Conservation (phyloP, 2,888 invertebrate genomes). For the Tuberolachnus salignus region DNA sequence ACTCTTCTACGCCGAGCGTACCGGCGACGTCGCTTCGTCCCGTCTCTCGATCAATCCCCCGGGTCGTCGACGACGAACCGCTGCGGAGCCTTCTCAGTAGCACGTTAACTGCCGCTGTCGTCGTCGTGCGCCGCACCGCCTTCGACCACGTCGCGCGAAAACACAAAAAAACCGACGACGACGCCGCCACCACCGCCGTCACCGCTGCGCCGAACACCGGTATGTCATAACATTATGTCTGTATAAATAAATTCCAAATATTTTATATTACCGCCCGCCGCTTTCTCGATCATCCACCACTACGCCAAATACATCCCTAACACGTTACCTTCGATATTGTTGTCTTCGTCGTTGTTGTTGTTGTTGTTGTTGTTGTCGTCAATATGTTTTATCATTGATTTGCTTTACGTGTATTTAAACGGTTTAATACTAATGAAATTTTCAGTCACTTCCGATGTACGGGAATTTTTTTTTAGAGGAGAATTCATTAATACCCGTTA, state of each 20-base stretch:
- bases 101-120: conserved; percentile 44
- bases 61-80: conserved; percentile 22
- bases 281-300: background rate
- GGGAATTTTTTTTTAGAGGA: no score
- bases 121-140: background rate
- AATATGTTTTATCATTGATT: no score
- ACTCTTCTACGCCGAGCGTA: conserved; percentile 30
- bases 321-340: no score
- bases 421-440: no score
- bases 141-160: background rate
- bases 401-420: no score
- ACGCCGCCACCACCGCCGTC: background rate
- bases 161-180: background rate
- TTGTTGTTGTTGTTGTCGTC: no score
- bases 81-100: conserved; percentile 37
- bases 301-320: no score
- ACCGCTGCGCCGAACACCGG: conserved; percentile 14
- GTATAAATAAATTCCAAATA: background rate
- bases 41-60: conserved; percentile 55
- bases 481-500: no score
- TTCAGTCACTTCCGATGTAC: no score
- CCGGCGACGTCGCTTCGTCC: conserved; percentile 48
- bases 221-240: background rate
- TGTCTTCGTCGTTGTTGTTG: no score
- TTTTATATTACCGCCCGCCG: background rate